These are phyloP conservation scores for Egretta garzetta DNA, from an alignment of 2,113 vertebrate genomes.

Conservation along the genomic window DNA sequence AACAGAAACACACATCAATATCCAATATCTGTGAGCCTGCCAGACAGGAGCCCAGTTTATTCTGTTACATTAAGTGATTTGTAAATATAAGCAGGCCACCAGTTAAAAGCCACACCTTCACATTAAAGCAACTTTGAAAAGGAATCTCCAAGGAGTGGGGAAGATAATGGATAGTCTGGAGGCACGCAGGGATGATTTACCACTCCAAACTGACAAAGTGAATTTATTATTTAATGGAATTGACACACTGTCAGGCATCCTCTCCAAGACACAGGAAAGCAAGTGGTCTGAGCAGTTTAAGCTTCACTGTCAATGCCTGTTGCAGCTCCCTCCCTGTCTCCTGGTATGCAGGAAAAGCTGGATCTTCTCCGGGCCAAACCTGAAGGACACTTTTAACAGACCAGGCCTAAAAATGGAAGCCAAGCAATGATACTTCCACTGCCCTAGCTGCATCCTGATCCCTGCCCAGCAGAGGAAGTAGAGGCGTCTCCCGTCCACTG, in stretches of 20 bases:
- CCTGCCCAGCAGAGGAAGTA: not conserved
- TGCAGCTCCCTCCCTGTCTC: not conserved
- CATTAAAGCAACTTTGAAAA: not conserved
- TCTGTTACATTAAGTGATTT: not conserved
- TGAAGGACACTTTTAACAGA: not conserved
- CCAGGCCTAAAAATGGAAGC: not conserved
- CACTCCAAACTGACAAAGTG: not conserved
- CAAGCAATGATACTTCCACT: not conserved
- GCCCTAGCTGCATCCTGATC: not conserved
- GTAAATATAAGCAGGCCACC: not conserved
- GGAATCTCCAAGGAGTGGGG: not conserved
- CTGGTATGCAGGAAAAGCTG: not conserved
- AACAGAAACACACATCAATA: not conserved
- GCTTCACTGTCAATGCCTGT: not conserved
- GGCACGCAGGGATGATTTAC: not conserved
- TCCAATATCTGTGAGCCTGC: not conserved
- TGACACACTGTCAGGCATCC: not conserved
- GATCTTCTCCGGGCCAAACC: not conserved
- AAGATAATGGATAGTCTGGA: not conserved
- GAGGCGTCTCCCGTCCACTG: not conserved
- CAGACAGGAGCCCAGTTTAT: not conserved
- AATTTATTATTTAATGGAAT: not conserved
- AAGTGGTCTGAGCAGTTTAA: not conserved
- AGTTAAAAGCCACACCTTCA: not conserved
- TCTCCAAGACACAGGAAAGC: not conserved